Base-by-base conservation (phyloP, 2,888 invertebrate species). In the Cheilosia soror region DNA sequence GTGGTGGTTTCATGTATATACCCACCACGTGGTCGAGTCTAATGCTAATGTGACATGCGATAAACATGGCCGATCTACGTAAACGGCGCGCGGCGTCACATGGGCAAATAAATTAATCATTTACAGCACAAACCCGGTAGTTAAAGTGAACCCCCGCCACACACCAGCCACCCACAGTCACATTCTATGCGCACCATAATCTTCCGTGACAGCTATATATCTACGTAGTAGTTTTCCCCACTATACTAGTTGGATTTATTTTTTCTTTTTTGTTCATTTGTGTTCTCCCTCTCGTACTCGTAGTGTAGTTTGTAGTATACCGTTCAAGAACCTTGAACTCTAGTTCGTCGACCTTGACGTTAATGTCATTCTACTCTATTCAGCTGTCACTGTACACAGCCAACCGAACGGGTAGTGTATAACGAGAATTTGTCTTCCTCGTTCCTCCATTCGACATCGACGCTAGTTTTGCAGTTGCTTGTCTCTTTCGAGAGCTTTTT, bases 331-430 rank as follows among this genome's bases (percentile, higher is more conserved):
- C 92, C 92, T 92, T 92, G 92, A 92, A 92, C 92, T 92, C 90
- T 90, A 89, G 90, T 91, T 92, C 92, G 92, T 90, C 92, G 92
- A 91, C 92, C 92, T 92, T 92, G 92, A 90, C 86, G 89, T 89
- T 89, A 90, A 90, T 90, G 90, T 90, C 90, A 91, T 88, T 87
- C 89, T 82, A 88, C 77, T 82, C 73, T 68, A 83, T 89, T 88
- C 88, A 73, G 79, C 88, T 76, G 79, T 65, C 77, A 80, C 51
- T 62, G 63, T 55, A 66, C 15, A 49, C 58, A 66, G 31, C 7
- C 7, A 40, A 37, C 5, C 5, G 49, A 71, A 51, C 51, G 42
- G 58, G 31, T 15, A n/a, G 58, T 47, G 49, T 51, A 31, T 49
- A 49, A 57, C 49, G 76, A 69, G 57, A 55, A 33, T 72, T 37